Conservation (phyloP, 2,797 vertebrate genomes). For the Sebastes trivittatus region DNA sequence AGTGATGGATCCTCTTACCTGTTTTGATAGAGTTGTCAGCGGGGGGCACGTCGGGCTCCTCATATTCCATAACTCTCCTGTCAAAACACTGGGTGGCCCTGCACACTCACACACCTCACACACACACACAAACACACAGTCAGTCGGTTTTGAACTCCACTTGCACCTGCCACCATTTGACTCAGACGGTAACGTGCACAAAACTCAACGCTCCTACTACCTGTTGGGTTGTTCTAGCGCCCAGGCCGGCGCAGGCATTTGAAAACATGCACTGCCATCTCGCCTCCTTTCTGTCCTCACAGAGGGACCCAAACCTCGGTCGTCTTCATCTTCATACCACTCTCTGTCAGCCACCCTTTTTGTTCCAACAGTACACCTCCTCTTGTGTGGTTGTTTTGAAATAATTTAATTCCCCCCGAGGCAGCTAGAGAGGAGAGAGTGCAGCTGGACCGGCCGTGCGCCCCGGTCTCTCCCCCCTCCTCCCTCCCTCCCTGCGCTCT, state of each 20-base stretch:
- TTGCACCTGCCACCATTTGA: not conserved
- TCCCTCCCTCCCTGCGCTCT: not conserved
- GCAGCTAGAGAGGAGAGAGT: conserved; percentile 26
- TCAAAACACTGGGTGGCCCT: conserved; percentile 48
- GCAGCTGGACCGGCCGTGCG: conserved; percentile 56
- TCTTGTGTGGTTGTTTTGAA: conserved; percentile 40
- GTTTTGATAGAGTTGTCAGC: conserved; percentile 59
- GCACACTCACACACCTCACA: conserved; percentile 17
- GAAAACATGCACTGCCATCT: conserved; percentile 66
- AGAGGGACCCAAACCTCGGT: conserved; percentile 14
- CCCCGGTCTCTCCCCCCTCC: not conserved
- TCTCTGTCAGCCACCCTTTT: not conserved
- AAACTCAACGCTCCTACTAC: conserved; percentile 31
- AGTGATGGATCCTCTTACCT: conserved; percentile 59
- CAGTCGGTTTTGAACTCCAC: conserved; percentile 8
- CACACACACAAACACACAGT: conserved; percentile 9
- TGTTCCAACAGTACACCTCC: conserved; percentile 12
- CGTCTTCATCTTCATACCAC: conserved; percentile 22
- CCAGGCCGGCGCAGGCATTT: conserved; percentile 72
- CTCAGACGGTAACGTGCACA: not conserved
- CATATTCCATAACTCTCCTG: conserved; percentile 77
- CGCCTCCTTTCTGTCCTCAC: conserved; percentile 19
- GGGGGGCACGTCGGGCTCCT: conserved; percentile 58
- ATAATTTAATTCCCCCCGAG: conserved; percentile 32
- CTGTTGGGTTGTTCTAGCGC: conserved; percentile 64